A percentile compares a stretch with the other conserved stretches of the same genome.
Evolutionary conservation across 1,140 invertebrate genomes (phyloP).

Genomic region (Caenorhabditis briggsae): DNA sequence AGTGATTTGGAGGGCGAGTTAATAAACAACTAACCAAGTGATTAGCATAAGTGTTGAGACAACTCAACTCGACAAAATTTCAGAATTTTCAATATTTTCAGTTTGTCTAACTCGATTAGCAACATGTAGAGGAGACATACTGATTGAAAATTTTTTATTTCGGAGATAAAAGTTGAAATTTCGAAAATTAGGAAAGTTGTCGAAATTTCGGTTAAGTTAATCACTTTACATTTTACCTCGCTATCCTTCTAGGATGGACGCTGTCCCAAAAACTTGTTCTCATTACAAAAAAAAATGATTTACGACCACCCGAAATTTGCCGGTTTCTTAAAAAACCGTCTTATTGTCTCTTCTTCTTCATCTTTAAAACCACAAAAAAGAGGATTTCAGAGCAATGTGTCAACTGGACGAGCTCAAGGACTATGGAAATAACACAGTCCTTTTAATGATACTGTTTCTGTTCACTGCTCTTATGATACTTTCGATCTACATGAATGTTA

Average conservation of each 20-base stretch:
- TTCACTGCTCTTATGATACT: not conserved
- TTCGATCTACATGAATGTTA: not conserved
- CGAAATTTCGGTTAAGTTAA: too few relatives aligned
- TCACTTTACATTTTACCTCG: too few relatives aligned
- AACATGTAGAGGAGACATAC: not conserved
- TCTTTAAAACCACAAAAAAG: too few relatives aligned
- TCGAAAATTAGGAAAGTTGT: not conserved
- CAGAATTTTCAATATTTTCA: not conserved
- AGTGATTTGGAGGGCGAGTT: not conserved
- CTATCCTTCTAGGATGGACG: too few relatives aligned
- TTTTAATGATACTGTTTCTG: not conserved
- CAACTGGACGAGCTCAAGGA: not conserved
- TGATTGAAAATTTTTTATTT: not conserved
- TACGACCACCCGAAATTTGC: too few relatives aligned
- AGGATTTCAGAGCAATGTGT: not conserved
- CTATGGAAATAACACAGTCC: too few relatives aligned
- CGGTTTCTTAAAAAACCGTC: too few relatives aligned
- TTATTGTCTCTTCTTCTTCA: too few relatives aligned
- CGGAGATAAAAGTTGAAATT: not conserved
- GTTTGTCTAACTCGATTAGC: slow-evolving; percentile 17
- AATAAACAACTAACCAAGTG: slow-evolving; percentile 28
- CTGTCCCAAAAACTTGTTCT: too few relatives aligned
- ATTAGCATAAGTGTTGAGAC: not conserved
- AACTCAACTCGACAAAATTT: too few relatives aligned
- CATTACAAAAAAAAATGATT: too few relatives aligned